These are phyloP conservation scores for Coryphaenoides rupestris DNA, from an alignment of 2,113 vertebrate species.

Conservation along the genomic window DNA sequence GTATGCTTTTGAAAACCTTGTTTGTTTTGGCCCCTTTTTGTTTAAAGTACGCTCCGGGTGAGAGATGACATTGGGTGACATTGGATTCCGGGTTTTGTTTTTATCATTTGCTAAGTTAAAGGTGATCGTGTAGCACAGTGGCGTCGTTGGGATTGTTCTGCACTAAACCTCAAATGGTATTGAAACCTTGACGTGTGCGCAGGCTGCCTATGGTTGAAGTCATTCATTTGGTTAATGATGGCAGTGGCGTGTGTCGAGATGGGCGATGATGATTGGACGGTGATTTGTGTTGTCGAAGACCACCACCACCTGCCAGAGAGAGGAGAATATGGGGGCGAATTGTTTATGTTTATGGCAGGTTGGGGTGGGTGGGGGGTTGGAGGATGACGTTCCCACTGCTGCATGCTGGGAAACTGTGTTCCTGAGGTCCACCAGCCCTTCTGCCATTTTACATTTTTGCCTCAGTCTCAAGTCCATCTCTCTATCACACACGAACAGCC, in stretches of 20 bases:
- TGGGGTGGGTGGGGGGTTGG: conserved; percentile 30
- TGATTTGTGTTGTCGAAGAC: background rate
- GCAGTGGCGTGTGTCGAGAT: background rate
- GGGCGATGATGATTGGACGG: background rate
- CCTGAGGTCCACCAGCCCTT: conserved; percentile 19
- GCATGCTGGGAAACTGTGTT: conserved; percentile 69
- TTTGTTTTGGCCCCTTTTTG: background rate
- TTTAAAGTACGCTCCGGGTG: background rate
- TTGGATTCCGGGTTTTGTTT: conserved; percentile 43
- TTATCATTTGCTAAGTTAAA: background rate
- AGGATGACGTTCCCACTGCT: conserved; percentile 26
- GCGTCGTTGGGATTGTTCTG: background rate
- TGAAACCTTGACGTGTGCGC: too few species aligned
- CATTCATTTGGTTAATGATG: too few species aligned
- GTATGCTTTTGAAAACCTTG: too few species aligned
- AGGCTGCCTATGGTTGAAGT: too few species aligned
- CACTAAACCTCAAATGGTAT: too few species aligned
- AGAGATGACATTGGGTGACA: conserved; percentile 69
- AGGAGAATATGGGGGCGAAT: conserved; percentile 45
- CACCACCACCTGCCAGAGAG: conserved; percentile 50
- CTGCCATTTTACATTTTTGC: conserved; percentile 67
- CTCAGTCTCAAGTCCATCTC: background rate
- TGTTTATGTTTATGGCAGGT: conserved; percentile 44
- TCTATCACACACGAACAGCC: background rate
- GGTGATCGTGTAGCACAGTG: conserved; percentile 13